Base-by-base conservation (phyloP, 2,888 invertebrate genomes). In the Toxonevra muliebris region DNA sequence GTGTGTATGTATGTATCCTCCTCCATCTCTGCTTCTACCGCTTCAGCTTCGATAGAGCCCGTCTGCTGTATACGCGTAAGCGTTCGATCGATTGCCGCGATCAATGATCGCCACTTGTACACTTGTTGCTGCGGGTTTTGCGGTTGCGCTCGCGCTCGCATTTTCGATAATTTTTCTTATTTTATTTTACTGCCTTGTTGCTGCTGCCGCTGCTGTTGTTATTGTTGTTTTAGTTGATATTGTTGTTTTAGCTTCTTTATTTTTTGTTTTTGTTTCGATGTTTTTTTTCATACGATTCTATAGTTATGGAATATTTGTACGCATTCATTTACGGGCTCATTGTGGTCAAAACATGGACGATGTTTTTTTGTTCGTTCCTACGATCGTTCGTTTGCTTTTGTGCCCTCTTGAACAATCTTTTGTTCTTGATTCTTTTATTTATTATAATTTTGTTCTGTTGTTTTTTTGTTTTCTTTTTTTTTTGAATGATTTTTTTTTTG, bases 21-120 rank as follows among this genome's bases (percentile, higher is more conserved):
- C 61, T 15, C 7, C 17, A 8, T 7, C 65, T 68, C 66, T 74
- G 69, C 55, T 68, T 71, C 71, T 73, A 71, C 70, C 72, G 30
- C 61, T 17, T 13, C 61, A 61, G 68, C 72, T 74, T 59, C 64
- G 30, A 19, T 19, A 10, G 58, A 13, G 13, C 58, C 17, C 15
- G 45, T 60, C 30, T 30, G 7, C 30, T 30, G 30, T 30, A 30
- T 30, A 30, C n/a, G 48, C 48, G 48, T 43, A 40, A 52, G 53
- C 59, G 61, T 64, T 65, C 70, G 72, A 72, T 71, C 79, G 80
- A 81, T 81, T 81, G 80, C 82, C 79, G 76, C 79, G 81, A 81
- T 81, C 80, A 81, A 77, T 81, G 81, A 80, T 81, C 79, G 79
- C 78, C 82, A 82, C 81, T 82, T 80, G 79, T 81, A 79, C 82